Evolutionary conservation across 2,888 invertebrate species (phyloP).

Genomic region (Azorinus chamasolen): DNA sequence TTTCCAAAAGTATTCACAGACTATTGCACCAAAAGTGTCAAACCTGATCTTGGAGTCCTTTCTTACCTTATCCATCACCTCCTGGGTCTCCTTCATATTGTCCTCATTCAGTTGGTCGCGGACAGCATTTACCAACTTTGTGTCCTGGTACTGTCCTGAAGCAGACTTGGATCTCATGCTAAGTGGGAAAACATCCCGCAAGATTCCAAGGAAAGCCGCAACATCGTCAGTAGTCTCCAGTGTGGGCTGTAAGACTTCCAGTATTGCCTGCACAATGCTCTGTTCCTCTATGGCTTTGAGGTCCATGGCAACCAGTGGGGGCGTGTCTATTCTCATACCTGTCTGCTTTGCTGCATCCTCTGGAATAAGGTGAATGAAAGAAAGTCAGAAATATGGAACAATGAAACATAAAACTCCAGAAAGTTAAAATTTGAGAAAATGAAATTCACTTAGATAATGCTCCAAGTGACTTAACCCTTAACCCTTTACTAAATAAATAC

Average conservation of each 20-base stretch:
- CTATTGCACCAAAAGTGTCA: no score
- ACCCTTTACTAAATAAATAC: no score
- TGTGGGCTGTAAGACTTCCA: slow-evolving; percentile 69
- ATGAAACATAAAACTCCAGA: neutral
- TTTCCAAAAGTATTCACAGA: no score
- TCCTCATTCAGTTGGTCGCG: slow-evolving; percentile 82
- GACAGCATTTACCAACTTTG: slow-evolving; percentile 76
- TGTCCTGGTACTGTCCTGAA: slow-evolving; percentile 64
- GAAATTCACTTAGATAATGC: no score
- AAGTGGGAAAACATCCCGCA: slow-evolving; percentile 83
- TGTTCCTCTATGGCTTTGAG: slow-evolving; percentile 75
- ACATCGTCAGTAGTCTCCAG: slow-evolving; percentile 76
- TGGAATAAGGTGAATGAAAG: slow-evolving; percentile 2
- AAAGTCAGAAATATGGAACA: neutral
- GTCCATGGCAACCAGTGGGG: slow-evolving; percentile 62
- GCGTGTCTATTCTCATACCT: slow-evolving; percentile 53
- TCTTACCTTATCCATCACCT: slow-evolving; percentile 79
- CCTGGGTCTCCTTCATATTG: slow-evolving; percentile 74
- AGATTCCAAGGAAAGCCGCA: slow-evolving; percentile 65
- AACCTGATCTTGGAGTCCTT: no score
- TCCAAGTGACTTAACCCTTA: no score
- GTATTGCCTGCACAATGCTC: slow-evolving; percentile 77
- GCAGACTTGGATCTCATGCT: slow-evolving; percentile 65
- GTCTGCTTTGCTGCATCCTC: slow-evolving; percentile 54
- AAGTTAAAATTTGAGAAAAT: neutral